Base-by-base conservation (phyloP, 2,797 vertebrate species). In the Cirrhinus molitorella region DNA sequence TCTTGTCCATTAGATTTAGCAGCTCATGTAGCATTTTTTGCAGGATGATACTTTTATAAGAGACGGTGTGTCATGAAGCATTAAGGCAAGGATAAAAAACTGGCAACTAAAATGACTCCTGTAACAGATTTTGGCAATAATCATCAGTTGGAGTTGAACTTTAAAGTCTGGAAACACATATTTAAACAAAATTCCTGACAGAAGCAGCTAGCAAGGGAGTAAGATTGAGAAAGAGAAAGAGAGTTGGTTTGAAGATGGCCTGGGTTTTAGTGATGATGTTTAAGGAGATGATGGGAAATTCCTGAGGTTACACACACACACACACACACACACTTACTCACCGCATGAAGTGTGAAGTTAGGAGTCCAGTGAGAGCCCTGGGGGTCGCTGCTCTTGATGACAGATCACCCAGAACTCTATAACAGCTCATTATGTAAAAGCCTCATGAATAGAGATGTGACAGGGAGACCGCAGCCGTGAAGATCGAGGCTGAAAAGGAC, bases 381-480 rank as follows among this genome's bases (percentile, higher is more conserved):
- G 66, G 83, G 85, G 63, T 80, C 28, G 28, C 63, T 53, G 75
- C 61, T 88, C 75, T 71, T 43, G 19, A n/a, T 84, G 87, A 88
- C 84, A 57, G 85, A 88, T 88, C 45, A 59, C 51, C 83, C 77
- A 78, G 65, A 85, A 85, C 85, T 86, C 71, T 37, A 53, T 80
- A 88, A 85, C 68, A 79, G 85, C 85, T 79, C 75, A 88, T 88
- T 88, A 88, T 86, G 87, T 85, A 86, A 86, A 86, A 88, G 82
- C 85, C 85, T 88, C 83, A 86, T 88, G 83, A 88, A 88, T 86
- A 88, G 85, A 86, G 80, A 88, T 88, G 80, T 80, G 87, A 88
- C 65, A 76, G 75, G 74, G 61, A 40, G 78, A 61, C 21, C 25
- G 23, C 31, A 61, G 72, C 63, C 13, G 14, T 3, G 34, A 80